phyloP scores from a whole-genome alignment of 2,113 vertebrate genomes.

The Galbula dea region DNA sequence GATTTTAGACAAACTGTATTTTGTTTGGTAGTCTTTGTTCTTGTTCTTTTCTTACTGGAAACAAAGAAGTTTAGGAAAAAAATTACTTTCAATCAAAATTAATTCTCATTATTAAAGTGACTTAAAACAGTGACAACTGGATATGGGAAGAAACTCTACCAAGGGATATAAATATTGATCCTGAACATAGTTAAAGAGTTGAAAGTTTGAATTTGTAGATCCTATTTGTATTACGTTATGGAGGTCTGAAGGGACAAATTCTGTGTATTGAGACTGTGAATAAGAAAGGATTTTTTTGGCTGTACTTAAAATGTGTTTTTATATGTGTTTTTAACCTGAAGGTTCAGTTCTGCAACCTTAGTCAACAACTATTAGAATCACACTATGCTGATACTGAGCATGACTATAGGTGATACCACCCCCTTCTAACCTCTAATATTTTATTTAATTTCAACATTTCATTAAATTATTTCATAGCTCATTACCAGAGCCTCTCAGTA shows the following conservation, averaged over 20 bases:
- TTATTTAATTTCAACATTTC: background rate
- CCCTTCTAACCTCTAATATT: background rate
- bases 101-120: background rate
- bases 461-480: background rate
- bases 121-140: background rate
- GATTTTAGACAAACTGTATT: slow-evolving; percentile 58
- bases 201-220: background rate
- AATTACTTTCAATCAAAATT: slow-evolving; percentile 26
- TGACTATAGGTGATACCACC: background rate
- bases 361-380: background rate
- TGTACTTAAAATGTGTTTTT: background rate
- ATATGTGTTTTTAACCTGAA: background rate
- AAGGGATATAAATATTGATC: background rate
- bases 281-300: background rate
- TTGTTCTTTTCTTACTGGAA: slow-evolving; percentile 53
- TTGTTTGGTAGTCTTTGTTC: slow-evolving; percentile 71
- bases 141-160: background rate
- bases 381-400: background rate
- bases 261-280: background rate
- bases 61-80: background rate
- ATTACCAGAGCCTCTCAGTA: background rate
- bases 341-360: background rate
- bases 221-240: background rate
- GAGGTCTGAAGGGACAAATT: background rate
- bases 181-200: background rate